Conservation (phyloP, 2,113 vertebrate species). For the Tragelaphus buxtoni region DNA sequence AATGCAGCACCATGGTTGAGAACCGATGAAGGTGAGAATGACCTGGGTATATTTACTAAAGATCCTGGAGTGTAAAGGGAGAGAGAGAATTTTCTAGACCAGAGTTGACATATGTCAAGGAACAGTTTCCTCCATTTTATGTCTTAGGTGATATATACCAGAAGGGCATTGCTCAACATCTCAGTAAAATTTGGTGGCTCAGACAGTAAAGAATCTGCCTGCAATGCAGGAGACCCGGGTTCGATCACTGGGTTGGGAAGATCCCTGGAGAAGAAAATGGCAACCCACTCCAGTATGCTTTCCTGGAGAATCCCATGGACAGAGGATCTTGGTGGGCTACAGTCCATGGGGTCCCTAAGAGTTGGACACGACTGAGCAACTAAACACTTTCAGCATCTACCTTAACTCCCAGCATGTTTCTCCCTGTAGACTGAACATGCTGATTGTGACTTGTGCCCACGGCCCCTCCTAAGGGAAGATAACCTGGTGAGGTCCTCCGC, state of each 20-base stretch:
- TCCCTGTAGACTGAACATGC: background rate
- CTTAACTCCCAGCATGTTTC: background rate
- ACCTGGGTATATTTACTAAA: background rate
- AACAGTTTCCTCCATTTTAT: background rate
- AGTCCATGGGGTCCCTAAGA: background rate
- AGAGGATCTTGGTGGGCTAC: background rate
- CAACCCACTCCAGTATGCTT: background rate
- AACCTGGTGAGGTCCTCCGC: background rate
- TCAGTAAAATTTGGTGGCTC: background rate
- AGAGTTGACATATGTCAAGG: background rate
- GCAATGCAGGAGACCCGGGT: fast-evolving
- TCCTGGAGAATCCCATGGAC: background rate
- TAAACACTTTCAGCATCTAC: background rate
- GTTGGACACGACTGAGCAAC: background rate
- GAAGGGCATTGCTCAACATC: background rate
- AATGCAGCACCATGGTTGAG: background rate
- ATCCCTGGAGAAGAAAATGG: background rate
- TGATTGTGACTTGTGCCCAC: background rate
- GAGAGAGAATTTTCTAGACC: background rate
- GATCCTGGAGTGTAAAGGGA: background rate
- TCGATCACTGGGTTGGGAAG: background rate
- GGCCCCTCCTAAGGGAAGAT: background rate
- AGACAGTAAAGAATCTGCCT: background rate
- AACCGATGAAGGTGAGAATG: background rate
- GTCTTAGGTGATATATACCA: background rate